A percentile compares a stretch with the other conserved stretches of the same genome.
phyloP scores from a whole-genome alignment of 1,140 invertebrate species.

The Drosophila teissieri region DNA sequence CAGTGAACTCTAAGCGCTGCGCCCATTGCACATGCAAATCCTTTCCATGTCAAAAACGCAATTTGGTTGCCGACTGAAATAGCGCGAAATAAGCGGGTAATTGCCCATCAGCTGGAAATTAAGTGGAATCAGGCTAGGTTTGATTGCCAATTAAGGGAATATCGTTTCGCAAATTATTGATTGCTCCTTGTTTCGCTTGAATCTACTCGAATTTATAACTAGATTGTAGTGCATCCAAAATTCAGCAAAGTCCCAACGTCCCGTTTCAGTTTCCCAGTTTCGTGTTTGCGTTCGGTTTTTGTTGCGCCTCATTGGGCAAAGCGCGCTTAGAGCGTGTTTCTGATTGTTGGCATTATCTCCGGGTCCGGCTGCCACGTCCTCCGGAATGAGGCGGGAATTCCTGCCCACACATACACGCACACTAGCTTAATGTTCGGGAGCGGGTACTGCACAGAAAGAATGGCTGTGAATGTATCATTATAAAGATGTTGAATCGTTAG shows the following conservation, averaged over 20 bases:
- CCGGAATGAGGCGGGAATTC: background rate
- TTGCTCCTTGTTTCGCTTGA: too few species aligned
- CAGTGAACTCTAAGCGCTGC: background rate
- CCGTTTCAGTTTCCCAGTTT: conserved; percentile 1
- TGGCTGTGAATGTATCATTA: too few species aligned
- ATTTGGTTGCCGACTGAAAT: conserved; percentile 37
- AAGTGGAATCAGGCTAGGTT: too few species aligned
- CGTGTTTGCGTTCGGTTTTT: conserved; percentile 25
- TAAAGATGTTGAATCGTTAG: too few species aligned
- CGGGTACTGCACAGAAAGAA: too few species aligned
- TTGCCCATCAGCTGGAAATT: conserved; percentile 12
- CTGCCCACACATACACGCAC: background rate
- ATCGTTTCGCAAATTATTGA: too few species aligned
- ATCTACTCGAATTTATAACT: background rate
- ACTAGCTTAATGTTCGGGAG: too few species aligned
- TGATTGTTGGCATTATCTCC: conserved; percentile 50
- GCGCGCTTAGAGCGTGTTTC: conserved; percentile 45
- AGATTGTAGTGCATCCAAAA: background rate
- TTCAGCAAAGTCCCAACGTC: background rate
- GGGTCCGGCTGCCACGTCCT: background rate
- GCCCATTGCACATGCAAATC: background rate
- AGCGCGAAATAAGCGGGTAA: conserved; percentile 29
- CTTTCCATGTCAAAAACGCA: conserved; percentile 13
- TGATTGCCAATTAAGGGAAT: too few species aligned
- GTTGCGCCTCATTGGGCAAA: conserved; percentile 47